phyloP scores from a whole-genome alignment of 1,140 invertebrate genomes.

The Bilobella aurantiaca region DNA sequence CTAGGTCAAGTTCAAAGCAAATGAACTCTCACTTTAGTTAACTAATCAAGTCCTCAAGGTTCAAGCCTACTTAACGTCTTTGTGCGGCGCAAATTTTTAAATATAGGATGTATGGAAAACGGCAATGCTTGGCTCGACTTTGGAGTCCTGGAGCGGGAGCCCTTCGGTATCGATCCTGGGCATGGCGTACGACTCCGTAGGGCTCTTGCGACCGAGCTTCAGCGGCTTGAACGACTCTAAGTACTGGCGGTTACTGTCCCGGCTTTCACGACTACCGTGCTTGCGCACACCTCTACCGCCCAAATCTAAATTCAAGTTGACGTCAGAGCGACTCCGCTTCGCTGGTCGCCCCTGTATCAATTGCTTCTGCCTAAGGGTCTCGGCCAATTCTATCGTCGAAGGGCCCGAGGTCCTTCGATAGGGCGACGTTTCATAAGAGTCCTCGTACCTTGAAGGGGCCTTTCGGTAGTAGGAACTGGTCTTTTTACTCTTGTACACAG shows the following conservation, averaged over 20 bases:
- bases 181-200: neutral
- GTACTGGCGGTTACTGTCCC: neutral
- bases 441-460: neutral
- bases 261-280: neutral
- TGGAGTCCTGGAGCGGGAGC: neutral
- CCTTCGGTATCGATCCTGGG: neutral
- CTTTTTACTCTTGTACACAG: neutral
- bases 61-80: neutral
- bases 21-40: too few species aligned
- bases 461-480: neutral
- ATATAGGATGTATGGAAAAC: constrained; percentile 25
- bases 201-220: neutral
- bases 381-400: neutral
- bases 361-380: neutral
- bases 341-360: neutral
- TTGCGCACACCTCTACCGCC: too few species aligned
- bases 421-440: neutral
- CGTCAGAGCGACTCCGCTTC: neutral
- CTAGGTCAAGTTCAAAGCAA: constrained; percentile 9
- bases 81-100: neutral
- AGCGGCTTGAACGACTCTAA: neutral
- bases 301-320: too few species aligned
- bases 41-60: too few species aligned
- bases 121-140: constrained; percentile 14
- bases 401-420: neutral